These are phyloP conservation scores for Catotricha subobsoleta DNA, from an alignment of 2,888 invertebrate species.

Conservation along the genomic window DNA sequence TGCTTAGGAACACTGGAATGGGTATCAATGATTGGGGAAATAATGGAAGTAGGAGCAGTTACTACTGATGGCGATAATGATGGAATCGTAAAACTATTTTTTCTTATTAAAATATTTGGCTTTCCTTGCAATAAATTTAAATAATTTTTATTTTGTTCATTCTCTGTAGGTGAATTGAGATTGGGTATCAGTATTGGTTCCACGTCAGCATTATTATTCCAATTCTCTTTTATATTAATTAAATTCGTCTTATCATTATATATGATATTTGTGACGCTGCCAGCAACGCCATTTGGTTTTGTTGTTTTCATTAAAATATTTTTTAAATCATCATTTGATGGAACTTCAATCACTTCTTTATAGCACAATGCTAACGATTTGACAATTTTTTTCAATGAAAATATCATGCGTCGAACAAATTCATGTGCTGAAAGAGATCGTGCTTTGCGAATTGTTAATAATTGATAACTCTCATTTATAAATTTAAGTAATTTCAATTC, in stretches of 20 bases:
- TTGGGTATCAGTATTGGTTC: too few species aligned
- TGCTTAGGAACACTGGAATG: too few species aligned
- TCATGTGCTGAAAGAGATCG: slow-evolving; percentile 27
- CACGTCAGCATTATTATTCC: neutral
- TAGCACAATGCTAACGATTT: slow-evolving; percentile 6
- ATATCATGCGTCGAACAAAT: slow-evolving; percentile 27
- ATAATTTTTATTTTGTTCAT: neutral
- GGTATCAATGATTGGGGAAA: too few species aligned
- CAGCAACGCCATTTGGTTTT: too few species aligned
- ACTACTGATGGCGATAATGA: too few species aligned
- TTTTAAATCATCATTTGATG: slow-evolving; percentile 1
- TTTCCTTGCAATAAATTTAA: neutral
- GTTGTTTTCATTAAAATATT: neutral
- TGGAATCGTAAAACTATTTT: slow-evolving; percentile 2
- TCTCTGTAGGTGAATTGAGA: too few species aligned
- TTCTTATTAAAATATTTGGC: slow-evolving; percentile 1
- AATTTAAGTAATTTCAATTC: slow-evolving; percentile 23
- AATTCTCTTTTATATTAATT: too few species aligned
- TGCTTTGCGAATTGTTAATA: slow-evolving; percentile 20
- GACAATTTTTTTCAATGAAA: slow-evolving; percentile 21
- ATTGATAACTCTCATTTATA: slow-evolving; percentile 21
- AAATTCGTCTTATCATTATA: too few species aligned
- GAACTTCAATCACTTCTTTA: neutral
- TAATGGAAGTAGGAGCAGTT: too few species aligned
- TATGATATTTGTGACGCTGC: too few species aligned